Percentiles rank a stretch among this genome's conserved stretches.
Conservation (phyloP, 2,113 vertebrate genomes). For the Choloepus hoffmanni region DNA sequence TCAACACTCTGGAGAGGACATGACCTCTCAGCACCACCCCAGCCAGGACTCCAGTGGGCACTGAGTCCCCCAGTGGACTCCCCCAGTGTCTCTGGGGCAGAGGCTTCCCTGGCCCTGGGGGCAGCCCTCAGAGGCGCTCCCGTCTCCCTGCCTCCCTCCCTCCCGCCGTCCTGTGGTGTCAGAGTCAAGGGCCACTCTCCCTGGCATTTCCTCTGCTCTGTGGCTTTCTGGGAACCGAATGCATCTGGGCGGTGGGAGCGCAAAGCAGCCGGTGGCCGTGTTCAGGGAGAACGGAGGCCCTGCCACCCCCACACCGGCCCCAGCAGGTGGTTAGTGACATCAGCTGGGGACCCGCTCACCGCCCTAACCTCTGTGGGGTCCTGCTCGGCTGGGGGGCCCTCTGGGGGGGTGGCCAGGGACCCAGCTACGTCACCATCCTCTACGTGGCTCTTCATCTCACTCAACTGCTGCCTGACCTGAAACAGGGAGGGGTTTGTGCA, state of each 20-base stretch:
- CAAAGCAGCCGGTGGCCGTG: not conserved
- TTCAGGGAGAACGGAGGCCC: not conserved
- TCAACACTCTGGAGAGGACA: not conserved
- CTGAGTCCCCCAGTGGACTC: not conserved
- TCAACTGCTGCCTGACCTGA: slow-evolving; percentile 93
- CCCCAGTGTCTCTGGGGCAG: not conserved
- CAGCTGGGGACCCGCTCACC: slow-evolving; percentile 69
- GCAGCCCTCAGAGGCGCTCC: too few relatives aligned
- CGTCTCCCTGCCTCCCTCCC: not conserved
- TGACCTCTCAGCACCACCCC: not conserved
- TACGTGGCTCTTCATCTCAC: slow-evolving; percentile 88
- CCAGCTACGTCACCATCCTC: slow-evolving; percentile 84
- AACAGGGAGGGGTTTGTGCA: slow-evolving; percentile 84
- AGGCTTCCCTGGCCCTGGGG: not conserved
- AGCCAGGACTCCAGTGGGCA: not conserved
- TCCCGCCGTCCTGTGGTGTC: not conserved
- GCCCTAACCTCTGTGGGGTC: slow-evolving; percentile 88
- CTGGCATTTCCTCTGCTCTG: not conserved
- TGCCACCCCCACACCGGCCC: not conserved
- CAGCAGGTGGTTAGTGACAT: not conserved
- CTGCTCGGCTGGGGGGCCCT: slow-evolving; percentile 79
- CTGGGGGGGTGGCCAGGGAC: slow-evolving; percentile 84
- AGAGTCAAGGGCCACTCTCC: not conserved
- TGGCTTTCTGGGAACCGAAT: not conserved
- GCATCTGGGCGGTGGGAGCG: too few relatives aligned